These are phyloP conservation scores for Poeciliopsis occidentalis DNA, from an alignment of 2,113 vertebrate species.

Conservation along the genomic window DNA sequence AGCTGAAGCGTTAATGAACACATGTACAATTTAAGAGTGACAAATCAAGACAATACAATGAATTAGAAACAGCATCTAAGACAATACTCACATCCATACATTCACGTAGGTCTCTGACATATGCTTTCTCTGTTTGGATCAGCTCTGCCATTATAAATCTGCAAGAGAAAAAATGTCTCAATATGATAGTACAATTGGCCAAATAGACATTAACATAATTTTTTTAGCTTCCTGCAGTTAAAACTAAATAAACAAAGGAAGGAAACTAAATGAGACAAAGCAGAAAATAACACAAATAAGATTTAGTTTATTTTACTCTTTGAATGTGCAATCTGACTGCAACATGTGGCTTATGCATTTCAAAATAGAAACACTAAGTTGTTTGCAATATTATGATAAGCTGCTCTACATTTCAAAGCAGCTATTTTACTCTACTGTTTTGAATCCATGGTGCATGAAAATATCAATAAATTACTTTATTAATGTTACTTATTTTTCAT, in stretches of 20 bases:
- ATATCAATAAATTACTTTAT: background rate
- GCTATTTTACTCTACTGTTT: background rate
- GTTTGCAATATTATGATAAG: background rate
- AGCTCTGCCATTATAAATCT: slow-evolving; percentile 99
- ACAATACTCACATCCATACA: slow-evolving; percentile 94
- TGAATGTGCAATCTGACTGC: no score
- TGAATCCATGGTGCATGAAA: background rate
- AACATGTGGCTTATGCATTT: background rate
- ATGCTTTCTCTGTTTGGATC: slow-evolving; percentile 98
- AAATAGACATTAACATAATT: no score
- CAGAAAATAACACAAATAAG: background rate
- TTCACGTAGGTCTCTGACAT: slow-evolving; percentile 95
- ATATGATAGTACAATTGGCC: background rate
- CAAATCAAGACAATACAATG: background rate
- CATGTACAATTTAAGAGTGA: background rate
- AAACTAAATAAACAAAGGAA: no score
- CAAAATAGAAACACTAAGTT: background rate
- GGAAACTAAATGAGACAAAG: background rate
- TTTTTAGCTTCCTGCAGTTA: no score
- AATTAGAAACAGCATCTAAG: background rate
- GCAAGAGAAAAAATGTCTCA: background rate
- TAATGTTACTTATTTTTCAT: no score
- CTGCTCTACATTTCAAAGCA: background rate
- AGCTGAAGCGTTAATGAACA: background rate
- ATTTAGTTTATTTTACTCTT: no score